Base-by-base conservation (phyloP, 2,888 invertebrate species). In the Lepidonotus clava region DNA sequence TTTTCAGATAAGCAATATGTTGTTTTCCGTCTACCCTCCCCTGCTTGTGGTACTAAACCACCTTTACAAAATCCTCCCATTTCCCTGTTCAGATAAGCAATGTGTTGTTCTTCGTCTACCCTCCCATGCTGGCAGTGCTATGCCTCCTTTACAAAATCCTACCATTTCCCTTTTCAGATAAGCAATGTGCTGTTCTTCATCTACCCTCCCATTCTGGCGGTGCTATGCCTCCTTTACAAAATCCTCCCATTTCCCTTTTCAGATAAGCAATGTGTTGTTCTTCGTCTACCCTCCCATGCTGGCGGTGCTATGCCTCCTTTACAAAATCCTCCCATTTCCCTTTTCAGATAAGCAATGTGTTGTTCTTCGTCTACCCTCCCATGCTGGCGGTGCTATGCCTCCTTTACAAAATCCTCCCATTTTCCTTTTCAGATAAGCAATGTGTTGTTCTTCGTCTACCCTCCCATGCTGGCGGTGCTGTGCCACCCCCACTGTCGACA, bases 111-210 rank as follows among this genome's bases (percentile, higher is more conserved):
- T 95, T 97, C 90, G 94, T 97, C 86, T 95, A 97, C 86, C 97
- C 97, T 66, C 97, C 97, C 28, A n/a, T 97, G 46, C 94, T 97
- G 85, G 97, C 97, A 91, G 96, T 96, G 92, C 21, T 51, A 51
- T 51, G 51, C 21, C 51, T 51, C 21, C 51, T 51, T 14, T 21
- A 11, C 11, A 51, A 21, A 14, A 51, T 51, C 51, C 11, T 51
- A 21, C 21, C 51, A 51, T 51, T 51, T 84, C 40, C 56, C 14
- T 86, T 24, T 87, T 8, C 80, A 97, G 97, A 94, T 97, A 87
- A 97, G 97, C 95, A 97, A 97, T 94, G 94, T 96, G 84, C 92
- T 97, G 87, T 97, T 97, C 94, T 95, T 97, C 90, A 94, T 97
- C 86, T 95, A 97, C 86, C 97, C 97, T 66, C 97, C 97, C 28